Percentiles rank a stretch among this genome's conserved stretches.
Conservation (phyloP, 2,888 invertebrate species). For the Chloroclysta siterata region DNA sequence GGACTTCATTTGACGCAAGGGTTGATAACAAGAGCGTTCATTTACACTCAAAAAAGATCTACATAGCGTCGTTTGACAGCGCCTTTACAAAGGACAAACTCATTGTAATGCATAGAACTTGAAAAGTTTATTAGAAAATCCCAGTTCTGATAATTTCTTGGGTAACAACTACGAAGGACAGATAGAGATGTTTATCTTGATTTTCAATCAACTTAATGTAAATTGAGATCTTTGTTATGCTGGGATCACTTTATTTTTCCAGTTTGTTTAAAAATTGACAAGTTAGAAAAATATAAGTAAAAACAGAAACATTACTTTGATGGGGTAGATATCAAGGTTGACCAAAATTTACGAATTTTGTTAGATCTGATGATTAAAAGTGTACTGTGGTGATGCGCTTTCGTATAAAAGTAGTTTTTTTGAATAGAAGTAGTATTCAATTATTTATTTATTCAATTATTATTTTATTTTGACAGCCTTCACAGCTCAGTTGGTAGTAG, state of each 20-base stretch:
- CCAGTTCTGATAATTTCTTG: constrained; percentile 18
- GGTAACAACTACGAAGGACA: constrained; percentile 2
- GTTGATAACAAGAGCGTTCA: too few species aligned
- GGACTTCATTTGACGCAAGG: too few species aligned
- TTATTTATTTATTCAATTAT: too few species aligned
- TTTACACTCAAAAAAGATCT: not conserved
- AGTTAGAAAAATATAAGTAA: not conserved
- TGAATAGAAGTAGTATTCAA: too few species aligned
- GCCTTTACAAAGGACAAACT: constrained; percentile 7
- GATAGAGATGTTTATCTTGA: constrained; percentile 12
- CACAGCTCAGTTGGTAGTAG: too few species aligned
- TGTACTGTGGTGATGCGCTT: too few species aligned
- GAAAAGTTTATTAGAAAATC: constrained; percentile 25
- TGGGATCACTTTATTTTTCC: not conserved
- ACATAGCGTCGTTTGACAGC: not conserved
- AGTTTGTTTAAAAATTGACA: not conserved
- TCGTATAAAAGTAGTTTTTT: too few species aligned
- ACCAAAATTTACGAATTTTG: too few species aligned
- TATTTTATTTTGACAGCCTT: too few species aligned
- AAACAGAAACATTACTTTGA: too few species aligned
- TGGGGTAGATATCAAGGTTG: too few species aligned
- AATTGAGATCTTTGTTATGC: not conserved
- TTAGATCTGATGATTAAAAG: too few species aligned
- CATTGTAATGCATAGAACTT: constrained; percentile 31
- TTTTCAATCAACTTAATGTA: constrained; percentile 13